Base-by-base conservation (phyloP, 2,888 invertebrate genomes). In the Pristionchus fissidentatus region DNA sequence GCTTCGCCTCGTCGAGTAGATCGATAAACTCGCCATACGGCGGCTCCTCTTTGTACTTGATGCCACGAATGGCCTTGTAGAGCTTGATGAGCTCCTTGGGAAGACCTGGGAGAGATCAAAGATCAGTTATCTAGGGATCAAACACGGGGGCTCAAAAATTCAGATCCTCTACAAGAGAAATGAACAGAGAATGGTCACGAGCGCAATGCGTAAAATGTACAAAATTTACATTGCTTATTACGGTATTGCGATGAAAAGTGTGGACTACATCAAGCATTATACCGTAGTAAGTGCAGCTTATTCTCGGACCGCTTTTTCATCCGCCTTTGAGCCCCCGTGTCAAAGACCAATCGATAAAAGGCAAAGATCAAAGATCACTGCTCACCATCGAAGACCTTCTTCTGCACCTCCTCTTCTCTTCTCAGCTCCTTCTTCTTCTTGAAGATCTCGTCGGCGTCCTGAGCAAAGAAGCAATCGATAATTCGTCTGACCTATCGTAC, bases 391-490 rank as follows among this genome's bases (percentile, higher is more conserved):
- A 79, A 57, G 3, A 79, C 1, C 38, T 79, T 79, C 7, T 35
- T 79, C 55, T 57, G 79, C 7, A 38, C 13, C 3, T 29, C 79
- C 13, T 55, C 35, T n/a, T 52, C 52, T 38, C 41, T 57, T 35
- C 41, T 8, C n/a, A 79, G 79, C 19, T 57, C 55, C 26, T 32
- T 79, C 35, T 79, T 79, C 57, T 57, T 79, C 57, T 57, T 22
- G 79, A 57, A 57, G 41, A 79, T 79, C 26, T 79, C 79, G n/a
- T n/a, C 79, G 15, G 55, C 55, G 10, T 77, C 75, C 79, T 79
- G n/a, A 10, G 35, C n/a, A 10, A 1, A 38, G 32, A n/a, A 49
- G 19, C 49, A 49, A 49, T 49, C 49, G 49, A 49, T 49, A 49
- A 32, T 66, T 38, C 46, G 5, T 49, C 49, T 26, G 26, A 5